phyloP scores from a whole-genome alignment of 2,797 vertebrate genomes.

The Phyllotis vaccarum region DNA sequence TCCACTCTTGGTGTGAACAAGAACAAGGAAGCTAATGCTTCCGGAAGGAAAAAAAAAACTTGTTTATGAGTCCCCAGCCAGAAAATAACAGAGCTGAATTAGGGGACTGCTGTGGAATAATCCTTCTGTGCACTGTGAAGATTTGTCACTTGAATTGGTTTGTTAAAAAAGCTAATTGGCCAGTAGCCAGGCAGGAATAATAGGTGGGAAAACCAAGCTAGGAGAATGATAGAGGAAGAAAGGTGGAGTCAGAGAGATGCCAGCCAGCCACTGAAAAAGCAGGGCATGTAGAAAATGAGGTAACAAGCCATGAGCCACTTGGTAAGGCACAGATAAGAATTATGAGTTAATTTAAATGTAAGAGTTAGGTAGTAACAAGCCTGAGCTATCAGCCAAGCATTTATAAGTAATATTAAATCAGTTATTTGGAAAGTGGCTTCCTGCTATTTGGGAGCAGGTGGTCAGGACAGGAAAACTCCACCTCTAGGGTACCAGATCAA shows the following conservation, averaged over 20 bases:
- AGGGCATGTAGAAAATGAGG: background rate
- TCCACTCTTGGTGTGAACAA: background rate
- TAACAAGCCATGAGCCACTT: background rate
- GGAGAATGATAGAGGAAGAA: background rate
- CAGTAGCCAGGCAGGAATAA: background rate
- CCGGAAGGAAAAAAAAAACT: background rate
- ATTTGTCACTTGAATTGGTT: background rate
- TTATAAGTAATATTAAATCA: background rate
- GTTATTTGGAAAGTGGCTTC: background rate
- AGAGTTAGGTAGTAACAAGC: background rate
- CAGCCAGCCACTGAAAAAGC: background rate
- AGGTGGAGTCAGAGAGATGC: background rate
- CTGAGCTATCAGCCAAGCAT: background rate
- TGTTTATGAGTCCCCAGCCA: background rate
- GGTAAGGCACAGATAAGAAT: background rate
- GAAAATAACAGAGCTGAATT: background rate
- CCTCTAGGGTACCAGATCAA: accelerated
- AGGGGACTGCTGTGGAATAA: background rate
- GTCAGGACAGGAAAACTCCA: background rate
- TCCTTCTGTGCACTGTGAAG: background rate
- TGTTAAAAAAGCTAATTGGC: background rate
- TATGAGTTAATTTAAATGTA: background rate
- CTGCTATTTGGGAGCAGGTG: background rate
- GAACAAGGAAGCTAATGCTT: background rate
- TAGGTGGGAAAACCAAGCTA: background rate